These are phyloP conservation scores for Onychostruthus taczanowskii DNA, from an alignment of 2,113 vertebrate species.

Conservation along the genomic window DNA sequence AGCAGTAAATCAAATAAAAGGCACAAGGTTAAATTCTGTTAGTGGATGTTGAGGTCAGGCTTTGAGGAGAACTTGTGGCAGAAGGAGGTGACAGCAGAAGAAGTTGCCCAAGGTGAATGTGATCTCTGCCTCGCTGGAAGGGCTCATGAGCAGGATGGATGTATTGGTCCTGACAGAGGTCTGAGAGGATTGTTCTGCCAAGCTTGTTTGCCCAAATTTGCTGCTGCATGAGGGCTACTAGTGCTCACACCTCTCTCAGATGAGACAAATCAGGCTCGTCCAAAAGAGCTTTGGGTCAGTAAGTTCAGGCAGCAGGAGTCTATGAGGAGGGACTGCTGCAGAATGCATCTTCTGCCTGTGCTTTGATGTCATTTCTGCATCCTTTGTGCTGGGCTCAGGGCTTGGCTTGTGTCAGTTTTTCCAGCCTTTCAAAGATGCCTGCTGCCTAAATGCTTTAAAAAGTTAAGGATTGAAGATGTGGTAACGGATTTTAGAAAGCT, in stretches of 20 bases:
- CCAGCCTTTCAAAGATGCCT: background rate
- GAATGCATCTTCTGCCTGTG: background rate
- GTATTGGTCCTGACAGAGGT: background rate
- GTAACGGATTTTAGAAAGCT: background rate
- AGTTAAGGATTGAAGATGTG: background rate
- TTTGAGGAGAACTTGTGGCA: background rate
- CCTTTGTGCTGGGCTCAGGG: background rate
- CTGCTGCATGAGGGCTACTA: fast-evolving
- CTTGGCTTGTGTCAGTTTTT: background rate
- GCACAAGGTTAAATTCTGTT: background rate
- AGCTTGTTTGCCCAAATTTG: background rate
- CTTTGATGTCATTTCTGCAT: background rate
- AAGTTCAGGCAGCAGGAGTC: background rate
- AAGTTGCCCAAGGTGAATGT: background rate
- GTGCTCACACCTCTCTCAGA: background rate
- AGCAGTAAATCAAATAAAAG: background rate
- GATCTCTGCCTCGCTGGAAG: background rate
- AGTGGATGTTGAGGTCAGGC: background rate
- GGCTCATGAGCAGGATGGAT: background rate
- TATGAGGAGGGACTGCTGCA: background rate
- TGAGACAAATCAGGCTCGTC: background rate
- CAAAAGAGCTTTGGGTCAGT: background rate
- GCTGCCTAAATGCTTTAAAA: background rate
- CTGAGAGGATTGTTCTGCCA: background rate
- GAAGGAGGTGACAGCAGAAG: background rate